Base-by-base conservation (phyloP, 2,113 vertebrate genomes). In the Muscicapa adusta region DNA sequence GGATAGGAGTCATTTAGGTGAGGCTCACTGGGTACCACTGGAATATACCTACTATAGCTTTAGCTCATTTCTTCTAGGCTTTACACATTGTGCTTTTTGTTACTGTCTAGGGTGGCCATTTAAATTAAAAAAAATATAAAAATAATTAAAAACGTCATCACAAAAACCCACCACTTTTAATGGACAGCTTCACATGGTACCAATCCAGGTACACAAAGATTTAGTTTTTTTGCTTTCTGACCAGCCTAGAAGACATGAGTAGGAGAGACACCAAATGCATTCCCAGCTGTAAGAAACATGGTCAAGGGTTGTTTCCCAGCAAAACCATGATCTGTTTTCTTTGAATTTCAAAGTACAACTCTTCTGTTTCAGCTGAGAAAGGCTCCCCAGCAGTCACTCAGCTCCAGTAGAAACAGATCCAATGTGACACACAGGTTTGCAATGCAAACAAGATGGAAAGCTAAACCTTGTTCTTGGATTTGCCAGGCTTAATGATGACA, bases 71-170 rank as follows among this genome's bases (percentile, higher is more conserved):
- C 10, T 67, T 34, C 15, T 40, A 23, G 48, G 19, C 33, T 89
- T 93, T 54, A 19, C 3, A 4, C 2, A 1, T 61, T 43, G 18
- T 48, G 36, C 13, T 66, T 5, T 47, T 82, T 42, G 18, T 40
- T 61, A 19, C 14, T 62, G 9, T 47, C 4, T 4, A 15, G 11
- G 7, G 14, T 0, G 0, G 13, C 16, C n/a, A 53, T 53, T 40
- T 31, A 12, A 36, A 45, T 29, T 51, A 2, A 18, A 51, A 53
- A 18, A 53, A 29, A 17, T n/a, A 9, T 26, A 51, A 29, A 25
- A 14, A 48, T 7, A 24, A 24, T 12, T 19, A 19, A 54, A 60
- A 42, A 18, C 0, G 1, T 11, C 12, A 5, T 6, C 15, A 42
- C 42, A 48, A 24, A 14, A 24, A 14, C 12, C 16, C 54, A 34